Conservation (phyloP, 2,888 invertebrate species). For the Heliconius charithonia region DNA sequence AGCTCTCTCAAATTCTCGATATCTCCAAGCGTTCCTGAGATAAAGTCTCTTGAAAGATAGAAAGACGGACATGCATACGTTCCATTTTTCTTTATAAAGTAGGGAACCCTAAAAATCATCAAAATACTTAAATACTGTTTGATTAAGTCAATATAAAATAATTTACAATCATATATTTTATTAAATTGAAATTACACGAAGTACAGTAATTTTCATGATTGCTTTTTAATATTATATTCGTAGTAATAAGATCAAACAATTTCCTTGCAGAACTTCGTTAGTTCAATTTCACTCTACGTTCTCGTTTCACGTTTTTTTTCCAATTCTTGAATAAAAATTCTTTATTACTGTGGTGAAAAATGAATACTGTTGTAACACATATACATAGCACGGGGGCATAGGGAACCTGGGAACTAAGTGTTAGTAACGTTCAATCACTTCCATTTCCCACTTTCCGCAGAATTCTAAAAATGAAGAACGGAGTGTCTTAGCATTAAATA, state of each 20-base stretch:
- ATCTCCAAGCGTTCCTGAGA: too few relatives aligned
- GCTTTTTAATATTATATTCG: conserved; percentile 4
- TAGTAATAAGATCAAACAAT: conserved; percentile 7
- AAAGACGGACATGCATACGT: too few relatives aligned
- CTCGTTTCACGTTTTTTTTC: not conserved
- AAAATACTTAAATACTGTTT: not conserved
- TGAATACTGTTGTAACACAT: not conserved
- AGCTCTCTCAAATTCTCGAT: too few relatives aligned
- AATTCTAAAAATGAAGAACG: too few relatives aligned
- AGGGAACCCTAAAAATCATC: too few relatives aligned
- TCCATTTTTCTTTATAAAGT: too few relatives aligned
- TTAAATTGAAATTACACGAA: not conserved
- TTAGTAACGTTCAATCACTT: not conserved
- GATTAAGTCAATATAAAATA: not conserved
- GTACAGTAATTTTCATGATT: conserved; percentile 1
- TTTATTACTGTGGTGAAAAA: not conserved
- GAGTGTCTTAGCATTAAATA: too few relatives aligned
- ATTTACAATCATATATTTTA: not conserved
- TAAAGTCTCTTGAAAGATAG: too few relatives aligned
- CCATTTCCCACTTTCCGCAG: too few relatives aligned
- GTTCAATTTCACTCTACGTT: conserved; percentile 1
- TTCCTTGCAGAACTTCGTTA: not conserved
- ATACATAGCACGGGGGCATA: too few relatives aligned
- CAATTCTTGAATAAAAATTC: not conserved
- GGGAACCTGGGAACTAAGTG: not conserved